Conservation (phyloP, 2,888 invertebrate species). For the Helicoverpa assulta region DNA sequence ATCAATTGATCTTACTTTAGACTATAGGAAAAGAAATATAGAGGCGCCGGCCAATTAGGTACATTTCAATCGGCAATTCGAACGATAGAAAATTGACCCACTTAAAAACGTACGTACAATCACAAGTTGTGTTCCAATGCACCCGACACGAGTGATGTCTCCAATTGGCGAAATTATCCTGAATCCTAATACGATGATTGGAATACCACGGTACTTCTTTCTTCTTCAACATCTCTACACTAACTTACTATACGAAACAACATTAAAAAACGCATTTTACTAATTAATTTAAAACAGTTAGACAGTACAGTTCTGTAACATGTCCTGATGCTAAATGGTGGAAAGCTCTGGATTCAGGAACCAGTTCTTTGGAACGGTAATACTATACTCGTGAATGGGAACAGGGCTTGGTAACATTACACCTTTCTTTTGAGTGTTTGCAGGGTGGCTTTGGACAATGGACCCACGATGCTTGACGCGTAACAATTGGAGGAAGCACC, state of each 20-base stretch:
- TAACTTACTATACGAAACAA: constrained; percentile 61
- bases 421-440: constrained; percentile 71
- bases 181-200: constrained; percentile 81
- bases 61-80: constrained; percentile 18
- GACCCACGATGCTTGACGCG: constrained; percentile 61
- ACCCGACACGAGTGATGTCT: constrained; percentile 79
- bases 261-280: constrained; percentile 63
- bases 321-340: constrained; percentile 73
- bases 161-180: constrained; percentile 82
- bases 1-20: neutral
- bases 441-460: constrained; percentile 71
- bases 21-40: constrained; percentile 8
- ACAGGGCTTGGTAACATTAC: constrained; percentile 71
- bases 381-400: constrained; percentile 52
- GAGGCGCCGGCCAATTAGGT: constrained; percentile 25
- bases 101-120: constrained; percentile 77
- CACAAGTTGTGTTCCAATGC: constrained; percentile 84
- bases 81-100: constrained; percentile 50
- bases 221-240: constrained; percentile 84
- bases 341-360: constrained; percentile 70
- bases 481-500: constrained; percentile 67
- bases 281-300: constrained; percentile 45
- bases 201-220: constrained; percentile 86
- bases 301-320: constrained; percentile 61
- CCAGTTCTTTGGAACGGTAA: constrained; percentile 72